Evolutionary conservation across 1,140 invertebrate species (phyloP).

Genomic region (Aphelenchoides besseyi): DNA sequence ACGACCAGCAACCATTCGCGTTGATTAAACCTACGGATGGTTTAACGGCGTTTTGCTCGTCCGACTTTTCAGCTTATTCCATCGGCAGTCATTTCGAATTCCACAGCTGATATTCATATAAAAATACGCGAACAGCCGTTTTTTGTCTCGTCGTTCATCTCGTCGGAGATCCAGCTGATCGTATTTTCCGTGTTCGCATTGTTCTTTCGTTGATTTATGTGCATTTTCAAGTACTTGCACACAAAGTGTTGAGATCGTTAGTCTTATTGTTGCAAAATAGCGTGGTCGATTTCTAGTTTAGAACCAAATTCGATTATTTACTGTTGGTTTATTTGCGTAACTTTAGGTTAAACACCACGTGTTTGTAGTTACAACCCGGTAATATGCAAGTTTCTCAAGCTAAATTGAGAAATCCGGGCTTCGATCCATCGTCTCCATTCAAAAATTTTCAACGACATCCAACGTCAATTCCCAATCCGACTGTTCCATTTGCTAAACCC

Average conservation of each 20-base stretch:
- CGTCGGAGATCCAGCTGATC: neutral
- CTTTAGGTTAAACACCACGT: slow-evolving; percentile 1
- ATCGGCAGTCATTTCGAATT: too few species aligned
- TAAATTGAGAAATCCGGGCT: neutral
- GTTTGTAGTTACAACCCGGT: neutral
- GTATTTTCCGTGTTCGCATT: neutral
- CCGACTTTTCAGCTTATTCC: too few species aligned
- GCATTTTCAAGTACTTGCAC: too few species aligned
- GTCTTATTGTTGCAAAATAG: neutral
- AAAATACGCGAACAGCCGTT: neutral
- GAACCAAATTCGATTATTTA: too few species aligned
- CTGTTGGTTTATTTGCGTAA: neutral
- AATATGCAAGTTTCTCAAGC: neutral
- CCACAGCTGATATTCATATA: neutral
- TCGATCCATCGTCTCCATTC: neutral
- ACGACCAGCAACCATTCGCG: neutral
- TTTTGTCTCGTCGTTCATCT: neutral
- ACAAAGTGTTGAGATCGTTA: too few species aligned
- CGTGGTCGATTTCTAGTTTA: too few species aligned
- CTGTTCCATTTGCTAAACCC: neutral
- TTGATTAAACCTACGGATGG: neutral
- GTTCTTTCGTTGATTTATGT: too few species aligned
- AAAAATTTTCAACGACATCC: neutral
- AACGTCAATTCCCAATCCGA: neutral
- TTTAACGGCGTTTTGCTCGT: too few species aligned